Evolutionary conservation across 2,797 vertebrate genomes (phyloP), one percentile per base, ranked within the genome.

Genomic region (Zenarchopterus dispar): DNA sequence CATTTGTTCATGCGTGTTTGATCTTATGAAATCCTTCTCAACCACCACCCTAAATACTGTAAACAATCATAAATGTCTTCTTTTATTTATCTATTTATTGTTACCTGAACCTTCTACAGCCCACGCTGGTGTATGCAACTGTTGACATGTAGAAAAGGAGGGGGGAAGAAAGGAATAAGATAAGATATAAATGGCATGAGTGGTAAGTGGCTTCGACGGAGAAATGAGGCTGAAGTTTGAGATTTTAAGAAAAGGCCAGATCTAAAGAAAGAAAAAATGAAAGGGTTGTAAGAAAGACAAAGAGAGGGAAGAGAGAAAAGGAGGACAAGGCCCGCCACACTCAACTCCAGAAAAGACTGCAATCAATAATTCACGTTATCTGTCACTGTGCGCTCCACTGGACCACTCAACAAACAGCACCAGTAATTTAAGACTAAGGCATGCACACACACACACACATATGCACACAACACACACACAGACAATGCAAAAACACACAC

Each of bases 291-390:
- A 62, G n/a, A 13, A 69, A 83, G 78, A 88, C 87, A 87, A 80
- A 89, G 88, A 86, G 68, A 58, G 73, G 67, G 70, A 80, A 60
- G 59, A 51, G 53, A 63, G 67, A 64, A 78, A 84, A 82, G 65
- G 84, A 86, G 84, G 80, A 88, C 78, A 75, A 77, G 82, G 78
- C 84, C 88, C 67, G 80, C 77, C 88, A 91, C 89, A 90, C 89
- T 93, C 44, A 84, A 87, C 92, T 91, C 92, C 89, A 93, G 92
- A 89, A 93, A 89, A 93, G 87, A 85, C 89, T 73, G 88, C 88
- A 79, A 94, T 94, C 89, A 94, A 94, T 94, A 93, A 94, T 94
- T 94, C 84, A 94, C 88, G 89, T 92, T 91, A 92, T 91, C 92
- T 93, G 93, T 94, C 93, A 93, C 89, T 90, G 90, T 81, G 80